Base-by-base conservation (phyloP, 1,140 invertebrate species). In the Lucilia sericata region DNA sequence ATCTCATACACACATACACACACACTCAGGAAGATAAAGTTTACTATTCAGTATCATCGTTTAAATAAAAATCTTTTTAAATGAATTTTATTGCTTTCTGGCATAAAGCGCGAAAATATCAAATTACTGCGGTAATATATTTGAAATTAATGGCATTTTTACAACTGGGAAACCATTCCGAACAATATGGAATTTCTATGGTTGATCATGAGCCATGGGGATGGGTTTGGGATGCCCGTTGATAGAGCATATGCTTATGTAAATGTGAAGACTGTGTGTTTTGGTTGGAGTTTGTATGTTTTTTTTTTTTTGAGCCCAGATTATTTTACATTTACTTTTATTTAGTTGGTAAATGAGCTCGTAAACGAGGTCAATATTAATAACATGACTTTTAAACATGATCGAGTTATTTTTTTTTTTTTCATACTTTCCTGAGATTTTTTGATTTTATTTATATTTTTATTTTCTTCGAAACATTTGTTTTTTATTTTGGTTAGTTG, bases 301-400 rank as follows among this genome's bases (percentile, higher is more conserved):
- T n/a, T n/a, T n/a, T 82, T 30, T 17, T 30, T 82, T 74, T 14
- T 55, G 30, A 17, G 30, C 17, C 9, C 21, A 74, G 25, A 74
- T 82, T 82, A 65, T 65, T 70, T 82, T 82, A 70, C 82, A 82
- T 82, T 82, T 82, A 82, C 42, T 82, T 82, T 82, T 82, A 82
- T 82, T 82, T 74, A 82, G 82, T 82, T 82, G 82, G 82, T 82
- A 82, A 82, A 82, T 82, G 47, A 74, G 82, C 76, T 49, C 76
- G 47, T 49, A 80, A 80, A 80, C 76, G 76, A 80, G 76, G 76
- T 80, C 75, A 78, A 78, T 78, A 78, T 78, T 78, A 78, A 78
- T 78, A 47, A 47, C 76, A 80, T 80, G 76, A 49, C 42, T 21
- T 25, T 55, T 55, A 17, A 17, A 51, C 47, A 47, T 49, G 42